Evolutionary conservation across 2,797 vertebrate species (phyloP).

Genomic region (Takifugu rubripes): DNA sequence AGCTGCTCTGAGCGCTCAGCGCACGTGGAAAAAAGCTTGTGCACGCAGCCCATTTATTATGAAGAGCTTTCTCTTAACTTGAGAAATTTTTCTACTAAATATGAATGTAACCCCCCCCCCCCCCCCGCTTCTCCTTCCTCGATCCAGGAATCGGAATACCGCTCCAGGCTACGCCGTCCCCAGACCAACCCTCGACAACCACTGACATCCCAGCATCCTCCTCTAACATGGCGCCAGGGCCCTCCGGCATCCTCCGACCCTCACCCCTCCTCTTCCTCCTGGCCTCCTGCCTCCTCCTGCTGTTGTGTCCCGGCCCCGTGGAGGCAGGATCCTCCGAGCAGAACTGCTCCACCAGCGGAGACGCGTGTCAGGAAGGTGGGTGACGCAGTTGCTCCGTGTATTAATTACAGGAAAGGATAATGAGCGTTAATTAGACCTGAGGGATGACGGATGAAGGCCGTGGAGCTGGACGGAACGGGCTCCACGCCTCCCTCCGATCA

Average conservation of each 20-base stretch:
- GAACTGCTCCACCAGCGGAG: conserved; percentile 69
- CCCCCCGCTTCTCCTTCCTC: conserved; percentile 6
- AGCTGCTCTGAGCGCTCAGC: not conserved
- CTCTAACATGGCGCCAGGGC: conserved; percentile 42
- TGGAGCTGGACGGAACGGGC: not conserved
- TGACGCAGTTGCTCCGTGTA: not conserved
- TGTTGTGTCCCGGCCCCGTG: conserved; percentile 41
- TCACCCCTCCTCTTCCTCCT: conserved; percentile 2
- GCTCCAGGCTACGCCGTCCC: conserved; percentile 4
- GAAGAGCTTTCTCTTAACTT: not conserved
- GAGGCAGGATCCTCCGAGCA: conserved; percentile 11
- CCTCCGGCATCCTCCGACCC: conserved; percentile 9
- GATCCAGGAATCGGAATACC: conserved; percentile 37
- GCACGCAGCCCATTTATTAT: not conserved
- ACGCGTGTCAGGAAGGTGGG: conserved; percentile 74
- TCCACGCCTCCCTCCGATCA: not conserved
- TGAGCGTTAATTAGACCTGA: not conserved
- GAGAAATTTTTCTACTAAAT: not conserved
- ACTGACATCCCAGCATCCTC: conserved; percentile 20
- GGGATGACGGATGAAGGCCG: no score
- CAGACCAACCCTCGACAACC: conserved; percentile 27
- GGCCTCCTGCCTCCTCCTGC: conserved; percentile 18
- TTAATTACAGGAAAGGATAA: no score
- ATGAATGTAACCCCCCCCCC: not conserved
- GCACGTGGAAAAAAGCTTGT: not conserved